Evolutionary conservation across 2,113 vertebrate genomes (phyloP).

Genomic region (Hemiscyllium ocellatum): DNA sequence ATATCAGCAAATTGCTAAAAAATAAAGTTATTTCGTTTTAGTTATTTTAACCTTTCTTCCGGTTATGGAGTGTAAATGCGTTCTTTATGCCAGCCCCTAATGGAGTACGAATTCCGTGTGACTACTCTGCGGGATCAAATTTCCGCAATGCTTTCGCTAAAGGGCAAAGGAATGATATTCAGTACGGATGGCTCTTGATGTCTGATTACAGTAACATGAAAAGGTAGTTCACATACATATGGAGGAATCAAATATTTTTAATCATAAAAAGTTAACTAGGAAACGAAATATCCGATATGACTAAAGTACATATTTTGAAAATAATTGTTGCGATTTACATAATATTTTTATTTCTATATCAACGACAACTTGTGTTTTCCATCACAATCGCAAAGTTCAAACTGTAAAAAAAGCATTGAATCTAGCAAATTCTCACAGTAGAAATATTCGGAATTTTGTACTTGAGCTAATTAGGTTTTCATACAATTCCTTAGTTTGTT

Average conservation of each 20-base stretch:
- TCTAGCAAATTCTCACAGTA: not conserved
- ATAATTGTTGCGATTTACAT: not conserved
- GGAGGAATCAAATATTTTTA: not conserved
- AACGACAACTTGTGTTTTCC: not conserved
- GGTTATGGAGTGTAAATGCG: not conserved
- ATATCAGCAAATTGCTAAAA: not conserved
- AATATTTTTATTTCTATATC: not conserved
- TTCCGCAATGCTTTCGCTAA: not conserved
- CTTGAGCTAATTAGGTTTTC: not conserved
- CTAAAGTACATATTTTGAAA: not conserved
- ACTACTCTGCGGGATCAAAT: not conserved
- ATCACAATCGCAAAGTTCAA: not conserved
- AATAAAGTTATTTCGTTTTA: conserved; percentile 2
- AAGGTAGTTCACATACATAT: not conserved
- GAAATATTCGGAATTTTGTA: not conserved
- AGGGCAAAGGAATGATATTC: not conserved
- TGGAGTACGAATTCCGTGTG: not conserved
- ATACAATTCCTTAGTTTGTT: not conserved
- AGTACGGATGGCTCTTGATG: not conserved
- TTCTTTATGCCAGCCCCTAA: not conserved
- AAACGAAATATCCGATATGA: not conserved
- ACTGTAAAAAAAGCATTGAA: no score
- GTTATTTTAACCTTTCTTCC: not conserved
- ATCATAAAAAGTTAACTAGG: not conserved
- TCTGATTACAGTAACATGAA: not conserved